Evolutionary conservation across 1,140 invertebrate genomes (phyloP).

Genomic region (Wiebesia pumilae): DNA sequence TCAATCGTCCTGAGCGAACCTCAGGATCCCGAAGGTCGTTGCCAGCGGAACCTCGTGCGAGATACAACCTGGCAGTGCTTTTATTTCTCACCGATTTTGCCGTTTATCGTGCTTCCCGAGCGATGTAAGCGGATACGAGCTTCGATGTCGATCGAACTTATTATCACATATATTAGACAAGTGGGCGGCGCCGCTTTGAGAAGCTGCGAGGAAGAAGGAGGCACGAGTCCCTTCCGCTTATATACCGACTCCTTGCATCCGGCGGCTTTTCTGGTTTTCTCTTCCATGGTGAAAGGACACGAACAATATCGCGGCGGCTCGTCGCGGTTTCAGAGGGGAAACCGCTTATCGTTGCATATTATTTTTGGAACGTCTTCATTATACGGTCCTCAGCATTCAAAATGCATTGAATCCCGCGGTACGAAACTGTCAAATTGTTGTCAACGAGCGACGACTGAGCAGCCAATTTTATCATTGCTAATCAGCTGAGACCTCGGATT

Average conservation of each 20-base stretch:
- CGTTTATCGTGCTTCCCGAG: too few species aligned
- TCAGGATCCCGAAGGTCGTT: neutral
- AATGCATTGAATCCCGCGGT: neutral
- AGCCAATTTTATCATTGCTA: neutral
- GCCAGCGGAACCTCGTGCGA: too few species aligned
- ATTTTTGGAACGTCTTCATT: constrained; percentile 62
- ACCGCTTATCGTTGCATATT: constrained; percentile 70
- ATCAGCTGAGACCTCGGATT: neutral
- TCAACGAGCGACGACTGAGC: neutral
- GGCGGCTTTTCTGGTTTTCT: neutral
- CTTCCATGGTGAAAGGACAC: neutral
- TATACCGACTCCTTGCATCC: neutral
- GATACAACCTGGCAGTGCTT: too few species aligned
- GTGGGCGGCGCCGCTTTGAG: constrained; percentile 53
- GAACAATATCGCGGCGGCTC: constrained; percentile 45
- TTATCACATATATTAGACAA: constrained; percentile 71
- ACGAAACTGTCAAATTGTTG: neutral
- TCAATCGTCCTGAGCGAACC: neutral
- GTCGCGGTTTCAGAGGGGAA: constrained; percentile 64
- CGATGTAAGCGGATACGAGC: neutral
- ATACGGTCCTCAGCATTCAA: constrained; percentile 28
- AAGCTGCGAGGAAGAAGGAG: neutral
- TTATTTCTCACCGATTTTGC: too few species aligned
- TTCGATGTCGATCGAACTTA: constrained; percentile 61
- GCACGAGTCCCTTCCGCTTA: neutral